Percentiles rank a stretch among this genome's conserved stretches.
Evolutionary conservation across 1,140 invertebrate genomes (phyloP).

Genomic region (Pseudomyrmex pallidus): DNA sequence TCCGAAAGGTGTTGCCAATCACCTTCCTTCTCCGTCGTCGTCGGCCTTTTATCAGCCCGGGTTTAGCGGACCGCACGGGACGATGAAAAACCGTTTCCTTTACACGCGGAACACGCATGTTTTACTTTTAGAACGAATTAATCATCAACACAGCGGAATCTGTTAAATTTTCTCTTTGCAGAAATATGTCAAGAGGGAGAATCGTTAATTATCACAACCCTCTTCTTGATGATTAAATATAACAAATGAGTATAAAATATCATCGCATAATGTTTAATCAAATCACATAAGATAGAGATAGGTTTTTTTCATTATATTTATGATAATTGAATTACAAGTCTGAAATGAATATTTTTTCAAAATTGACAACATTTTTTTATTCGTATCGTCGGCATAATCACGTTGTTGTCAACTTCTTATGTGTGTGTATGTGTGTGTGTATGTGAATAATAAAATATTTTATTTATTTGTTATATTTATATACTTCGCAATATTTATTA

Average conservation of each 20-base stretch:
- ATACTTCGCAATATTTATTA: no score
- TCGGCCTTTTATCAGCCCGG: slow-evolving; percentile 17
- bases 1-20: slow-evolving; percentile 25
- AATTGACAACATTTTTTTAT: slow-evolving; percentile 15
- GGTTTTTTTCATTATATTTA: neutral
- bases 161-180: neutral
- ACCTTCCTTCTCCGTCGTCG: no score
- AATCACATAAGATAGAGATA: neutral
- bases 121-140: neutral
- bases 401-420: neutral
- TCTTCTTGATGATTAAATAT: neutral
- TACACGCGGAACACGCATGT: neutral
- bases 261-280: neutral
- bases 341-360: neutral
- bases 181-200: no score
- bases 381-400: neutral
- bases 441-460: slow-evolving; percentile 31
- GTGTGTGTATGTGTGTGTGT: neutral
- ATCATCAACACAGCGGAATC: slow-evolving; percentile 8
- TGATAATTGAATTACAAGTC: slow-evolving; percentile 2
- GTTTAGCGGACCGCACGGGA: slow-evolving; percentile 2
- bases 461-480: slow-evolving; percentile 18
- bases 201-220: neutral
- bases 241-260: neutral
- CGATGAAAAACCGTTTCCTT: slow-evolving; percentile 35